Evolutionary conservation across 2,888 invertebrate genomes (phyloP).

Genomic region (Plebejus anna): DNA sequence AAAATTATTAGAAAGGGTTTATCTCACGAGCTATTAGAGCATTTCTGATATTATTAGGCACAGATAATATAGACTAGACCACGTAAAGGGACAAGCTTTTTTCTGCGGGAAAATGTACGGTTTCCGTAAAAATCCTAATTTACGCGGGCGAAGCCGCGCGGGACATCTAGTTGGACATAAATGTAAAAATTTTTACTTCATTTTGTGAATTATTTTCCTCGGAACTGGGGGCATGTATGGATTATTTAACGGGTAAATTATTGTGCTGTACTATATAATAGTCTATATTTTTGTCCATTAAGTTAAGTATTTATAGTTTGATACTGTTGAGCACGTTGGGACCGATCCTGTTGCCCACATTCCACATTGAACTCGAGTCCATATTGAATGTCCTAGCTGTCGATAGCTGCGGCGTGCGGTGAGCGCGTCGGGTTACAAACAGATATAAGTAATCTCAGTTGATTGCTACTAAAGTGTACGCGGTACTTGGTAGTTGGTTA

Average conservation of each 20-base stretch:
- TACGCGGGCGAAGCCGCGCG: too few species aligned
- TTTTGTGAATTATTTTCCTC: background rate
- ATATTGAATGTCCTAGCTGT: background rate
- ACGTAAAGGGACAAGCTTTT: too few species aligned
- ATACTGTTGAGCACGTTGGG: background rate
- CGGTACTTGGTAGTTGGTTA: too few species aligned
- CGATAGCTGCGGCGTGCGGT: background rate
- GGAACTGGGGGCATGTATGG: background rate
- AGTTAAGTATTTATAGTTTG: background rate
- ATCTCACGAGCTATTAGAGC: too few species aligned
- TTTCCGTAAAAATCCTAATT: too few species aligned
- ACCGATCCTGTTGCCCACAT: background rate
- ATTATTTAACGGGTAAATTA: background rate
- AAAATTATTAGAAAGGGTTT: too few species aligned
- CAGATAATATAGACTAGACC: too few species aligned
- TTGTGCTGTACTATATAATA: background rate
- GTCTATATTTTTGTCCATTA: constrained; percentile 4
- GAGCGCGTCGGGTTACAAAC: background rate
- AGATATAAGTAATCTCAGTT: background rate
- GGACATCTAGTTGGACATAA: background rate
- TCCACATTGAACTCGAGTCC: background rate
- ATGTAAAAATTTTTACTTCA: background rate
- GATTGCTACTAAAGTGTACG: too few species aligned
- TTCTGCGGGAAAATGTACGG: too few species aligned
- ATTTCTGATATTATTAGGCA: too few species aligned